These are phyloP conservation scores for Thrips palmi DNA, from an alignment of 1,140 invertebrate genomes.

Conservation along the genomic window DNA sequence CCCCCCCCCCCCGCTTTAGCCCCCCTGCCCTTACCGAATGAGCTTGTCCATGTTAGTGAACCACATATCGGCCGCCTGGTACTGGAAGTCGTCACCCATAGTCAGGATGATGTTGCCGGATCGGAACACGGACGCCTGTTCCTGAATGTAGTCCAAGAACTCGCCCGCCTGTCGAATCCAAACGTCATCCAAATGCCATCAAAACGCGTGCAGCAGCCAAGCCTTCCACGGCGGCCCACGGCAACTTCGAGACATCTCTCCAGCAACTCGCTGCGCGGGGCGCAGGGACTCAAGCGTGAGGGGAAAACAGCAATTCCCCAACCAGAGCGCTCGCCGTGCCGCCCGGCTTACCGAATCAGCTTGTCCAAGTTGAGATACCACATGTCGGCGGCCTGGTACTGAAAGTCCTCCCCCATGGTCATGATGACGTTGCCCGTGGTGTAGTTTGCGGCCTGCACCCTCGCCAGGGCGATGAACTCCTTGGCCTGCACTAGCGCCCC, in stretches of 20 bases:
- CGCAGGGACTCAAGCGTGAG: too few relatives aligned
- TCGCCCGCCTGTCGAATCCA: conserved; percentile 30
- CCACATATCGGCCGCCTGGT: conserved; percentile 66
- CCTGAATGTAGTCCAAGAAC: conserved; percentile 33
- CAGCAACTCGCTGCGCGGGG: too few relatives aligned
- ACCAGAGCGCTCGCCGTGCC: too few relatives aligned
- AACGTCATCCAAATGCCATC: too few relatives aligned
- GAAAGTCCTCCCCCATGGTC: conserved; percentile 50
- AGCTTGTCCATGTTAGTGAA: conserved; percentile 79
- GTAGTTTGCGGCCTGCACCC: too few relatives aligned
- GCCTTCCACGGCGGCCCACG: too few relatives aligned
- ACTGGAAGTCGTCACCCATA: conserved; percentile 89
- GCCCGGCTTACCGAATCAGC: too few relatives aligned
- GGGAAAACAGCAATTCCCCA: too few relatives aligned
- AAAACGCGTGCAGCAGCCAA: too few relatives aligned
- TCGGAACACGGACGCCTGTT: conserved; percentile 32
- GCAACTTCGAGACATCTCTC: too few relatives aligned
- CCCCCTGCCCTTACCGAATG: conserved; percentile 63
- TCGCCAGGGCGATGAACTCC: too few relatives aligned
- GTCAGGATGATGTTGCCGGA: conserved; percentile 68
- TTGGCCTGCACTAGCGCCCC: too few relatives aligned
- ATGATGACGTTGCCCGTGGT: conserved; percentile 41
- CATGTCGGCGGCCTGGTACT: conserved; percentile 37
- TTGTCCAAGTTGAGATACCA: conserved; percentile 49
- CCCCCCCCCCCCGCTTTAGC: neutral